phyloP scores from a whole-genome alignment of 2,888 invertebrate species.

The Chironomus riparius region DNA sequence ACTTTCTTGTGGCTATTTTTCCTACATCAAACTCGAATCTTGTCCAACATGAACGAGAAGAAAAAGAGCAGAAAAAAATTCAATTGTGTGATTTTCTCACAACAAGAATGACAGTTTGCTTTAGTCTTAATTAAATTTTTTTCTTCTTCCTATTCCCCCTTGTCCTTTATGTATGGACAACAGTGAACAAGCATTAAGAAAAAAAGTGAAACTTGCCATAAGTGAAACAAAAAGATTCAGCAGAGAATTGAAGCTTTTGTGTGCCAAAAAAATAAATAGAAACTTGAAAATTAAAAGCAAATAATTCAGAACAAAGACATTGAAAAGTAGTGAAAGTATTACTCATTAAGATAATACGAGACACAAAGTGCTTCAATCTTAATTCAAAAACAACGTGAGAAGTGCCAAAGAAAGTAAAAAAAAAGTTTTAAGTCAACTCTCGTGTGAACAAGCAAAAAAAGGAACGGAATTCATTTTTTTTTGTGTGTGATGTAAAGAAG shows the following conservation, averaged over 20 bases:
- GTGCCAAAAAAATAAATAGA: not conserved
- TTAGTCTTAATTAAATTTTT: not conserved
- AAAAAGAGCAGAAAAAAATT: too few relatives aligned
- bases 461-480: too few relatives aligned
- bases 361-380: too few relatives aligned
- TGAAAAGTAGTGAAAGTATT: not conserved
- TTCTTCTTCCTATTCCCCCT: not conserved
- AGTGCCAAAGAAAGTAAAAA: not conserved
- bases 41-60: too few relatives aligned
- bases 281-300: not conserved
- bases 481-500: not conserved
- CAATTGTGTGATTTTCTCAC: too few relatives aligned
- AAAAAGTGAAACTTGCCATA: not conserved
- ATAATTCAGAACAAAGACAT: not conserved
- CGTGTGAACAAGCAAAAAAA: not conserved
- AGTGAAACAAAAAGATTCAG: not conserved
- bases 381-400: too few relatives aligned
- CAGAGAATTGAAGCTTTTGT: not conserved
- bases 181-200: not conserved
- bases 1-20: too few relatives aligned
- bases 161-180: not conserved
- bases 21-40: too few relatives aligned
- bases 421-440: not conserved
- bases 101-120: not conserved
- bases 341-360: too few relatives aligned